Evolutionary conservation across 2,113 vertebrate species (phyloP).

Genomic region (Calonectris borealis): DNA sequence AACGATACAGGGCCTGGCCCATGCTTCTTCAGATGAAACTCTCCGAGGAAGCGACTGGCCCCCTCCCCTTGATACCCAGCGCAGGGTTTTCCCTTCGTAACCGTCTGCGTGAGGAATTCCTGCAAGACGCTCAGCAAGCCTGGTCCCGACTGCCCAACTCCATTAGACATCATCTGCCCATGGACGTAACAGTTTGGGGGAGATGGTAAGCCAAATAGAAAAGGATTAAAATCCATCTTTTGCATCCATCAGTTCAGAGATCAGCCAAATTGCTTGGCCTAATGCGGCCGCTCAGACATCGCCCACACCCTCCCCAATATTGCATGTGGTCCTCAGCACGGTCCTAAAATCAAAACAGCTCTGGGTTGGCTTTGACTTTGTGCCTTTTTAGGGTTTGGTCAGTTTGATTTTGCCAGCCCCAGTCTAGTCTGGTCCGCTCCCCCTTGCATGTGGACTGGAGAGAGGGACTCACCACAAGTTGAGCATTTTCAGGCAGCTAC

Average conservation of each 20-base stretch:
- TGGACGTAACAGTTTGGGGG: neutral
- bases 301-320: constrained; percentile 23
- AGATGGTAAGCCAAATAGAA: constrained; percentile 16
- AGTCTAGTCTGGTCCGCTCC: constrained; percentile 87
- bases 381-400: constrained; percentile 50
- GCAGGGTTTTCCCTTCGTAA: neutral
- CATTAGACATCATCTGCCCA: constrained; percentile 35
- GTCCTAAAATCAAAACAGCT: constrained; percentile 34
- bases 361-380: constrained; percentile 57
- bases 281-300: neutral
- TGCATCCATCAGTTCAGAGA: constrained; percentile 4
- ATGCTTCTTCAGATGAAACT: neutral
- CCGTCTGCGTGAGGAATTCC: neutral
- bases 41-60: fast-evolving
- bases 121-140: neutral
- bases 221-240: constrained; percentile 2
- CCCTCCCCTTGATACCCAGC: neutral
- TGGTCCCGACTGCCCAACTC: constrained; percentile 34
- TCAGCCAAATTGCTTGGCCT: constrained; percentile 11
- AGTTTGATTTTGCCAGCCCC: constrained; percentile 69
- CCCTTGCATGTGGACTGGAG: constrained; percentile 89
- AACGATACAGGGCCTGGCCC: fast-evolving
- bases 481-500: constrained; percentile 99
- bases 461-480: constrained; percentile 99
- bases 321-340: neutral